Base-by-base conservation (phyloP, 2,888 invertebrate species). In the Odontothrips loti region DNA sequence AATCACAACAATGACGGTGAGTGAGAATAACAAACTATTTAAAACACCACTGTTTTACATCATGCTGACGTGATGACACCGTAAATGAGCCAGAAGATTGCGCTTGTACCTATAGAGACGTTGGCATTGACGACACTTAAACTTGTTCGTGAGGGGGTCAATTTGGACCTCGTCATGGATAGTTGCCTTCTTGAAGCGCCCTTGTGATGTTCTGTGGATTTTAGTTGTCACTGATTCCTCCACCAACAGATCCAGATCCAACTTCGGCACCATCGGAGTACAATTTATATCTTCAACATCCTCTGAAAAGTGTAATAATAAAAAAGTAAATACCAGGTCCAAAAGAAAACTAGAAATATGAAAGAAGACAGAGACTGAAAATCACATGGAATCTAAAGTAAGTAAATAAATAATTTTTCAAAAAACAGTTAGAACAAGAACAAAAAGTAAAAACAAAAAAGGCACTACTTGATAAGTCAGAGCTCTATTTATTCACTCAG, bases 181-280 rank as follows among this genome's bases (percentile, higher is more conserved):
- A 12, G 68, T 12, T 17, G 58, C 11, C 23, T 75, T 75, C 27
- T 75, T 75, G 4, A n/a, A n/a, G 11, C 23, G 68, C 27, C 68
- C 68, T 27, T 75, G 68, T 11, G 27, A 12, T 12, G 23, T 75
- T 12, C 34, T 43, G 34, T 6, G 34, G 34, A 43, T 4, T 43
- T 43, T 43, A 6, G 34, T 43, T 43, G 34, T 43, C 34, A 43
- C 34, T 4, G 34, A 43, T 43, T 6, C 34, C 34, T 23, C 68
- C 68, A 75, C 27, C 27, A 75, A 27, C n/a, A 75, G 68, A n/a
- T 23, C 68, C 58, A 58, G 20, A 58, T 58, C 58, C 68, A 75
- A 23, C 27, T 27, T 23, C 11, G 68, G 68, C 23, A 75, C 68
- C 68, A 75, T 12, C 12, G 10, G 68, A 12, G 23, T 23, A 27